A percentile compares a stretch with the other conserved stretches of the same genome.
These are phyloP conservation scores for Drosophila suboccidentalis DNA, from an alignment of 2,888 invertebrate genomes.

Conservation along the genomic window DNA sequence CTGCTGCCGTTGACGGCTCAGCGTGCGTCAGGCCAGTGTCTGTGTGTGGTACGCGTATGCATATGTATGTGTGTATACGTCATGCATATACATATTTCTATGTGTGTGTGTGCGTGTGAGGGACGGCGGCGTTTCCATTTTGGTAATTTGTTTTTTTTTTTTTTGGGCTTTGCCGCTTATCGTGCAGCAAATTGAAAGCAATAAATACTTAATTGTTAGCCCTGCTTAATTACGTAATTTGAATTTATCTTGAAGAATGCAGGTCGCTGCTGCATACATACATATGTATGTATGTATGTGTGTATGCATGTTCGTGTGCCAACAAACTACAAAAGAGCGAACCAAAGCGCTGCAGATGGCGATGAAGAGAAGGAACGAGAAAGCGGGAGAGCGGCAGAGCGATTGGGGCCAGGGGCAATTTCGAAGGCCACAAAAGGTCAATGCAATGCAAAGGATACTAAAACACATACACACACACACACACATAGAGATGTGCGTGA, in stretches of 20 bases:
- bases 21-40: slow-evolving; percentile 16
- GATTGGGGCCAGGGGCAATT: slow-evolving; percentile 43
- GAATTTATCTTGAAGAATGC: slow-evolving; percentile 59
- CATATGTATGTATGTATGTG: too few species aligned
- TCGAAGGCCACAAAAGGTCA: slow-evolving; percentile 57
- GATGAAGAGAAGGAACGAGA: neutral
- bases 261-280: slow-evolving; percentile 17
- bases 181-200: slow-evolving; percentile 72
- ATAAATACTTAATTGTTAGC: slow-evolving; percentile 77
- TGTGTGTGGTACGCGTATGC: neutral
- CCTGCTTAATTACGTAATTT: slow-evolving; percentile 71
- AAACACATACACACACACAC: neutral
- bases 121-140: slow-evolving; percentile 37
- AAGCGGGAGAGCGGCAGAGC: neutral
- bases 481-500: neutral
- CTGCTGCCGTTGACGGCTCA: slow-evolving; percentile 28
- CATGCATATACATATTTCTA: neutral
- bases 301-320: neutral
- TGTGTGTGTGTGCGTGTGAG: slow-evolving; percentile 12
- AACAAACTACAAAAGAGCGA: slow-evolving; percentile 1
- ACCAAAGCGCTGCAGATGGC: slow-evolving; percentile 18
- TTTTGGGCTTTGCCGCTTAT: slow-evolving; percentile 53
- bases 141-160: slow-evolving; percentile 17
- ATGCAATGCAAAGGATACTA: slow-evolving; percentile 55
- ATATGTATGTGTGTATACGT: slow-evolving; percentile 8